These are phyloP conservation scores for Siniperca undulata DNA, from an alignment of 2,797 vertebrate genomes.

Conservation along the genomic window DNA sequence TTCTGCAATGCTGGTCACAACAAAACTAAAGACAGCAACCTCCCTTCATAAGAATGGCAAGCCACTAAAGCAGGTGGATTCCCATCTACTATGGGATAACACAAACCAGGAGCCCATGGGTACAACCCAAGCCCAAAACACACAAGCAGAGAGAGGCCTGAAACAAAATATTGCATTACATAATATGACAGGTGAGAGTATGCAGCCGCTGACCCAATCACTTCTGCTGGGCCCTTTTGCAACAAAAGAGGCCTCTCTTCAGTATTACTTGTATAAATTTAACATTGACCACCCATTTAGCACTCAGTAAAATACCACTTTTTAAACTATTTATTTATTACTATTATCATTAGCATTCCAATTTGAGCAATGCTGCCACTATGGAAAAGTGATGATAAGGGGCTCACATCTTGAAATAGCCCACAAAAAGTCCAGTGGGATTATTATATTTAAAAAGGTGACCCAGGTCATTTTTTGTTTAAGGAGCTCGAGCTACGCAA, in stretches of 20 bases:
- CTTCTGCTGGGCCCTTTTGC: not conserved
- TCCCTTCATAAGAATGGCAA: not conserved
- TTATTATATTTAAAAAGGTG: slow-evolving; percentile 1
- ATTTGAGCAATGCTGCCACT: not conserved
- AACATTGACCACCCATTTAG: not conserved
- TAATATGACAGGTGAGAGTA: slow-evolving; percentile 62
- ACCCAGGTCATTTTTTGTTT: not conserved
- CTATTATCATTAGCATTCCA: not conserved
- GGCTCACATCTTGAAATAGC: not conserved
- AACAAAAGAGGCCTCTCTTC: not conserved
- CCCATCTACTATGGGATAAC: slow-evolving; percentile 1
- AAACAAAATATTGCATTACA: slow-evolving; percentile 22
- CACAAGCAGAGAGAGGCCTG: not conserved
- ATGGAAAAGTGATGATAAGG: not conserved
- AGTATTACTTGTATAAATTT: not conserved
- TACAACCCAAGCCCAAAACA: not conserved
- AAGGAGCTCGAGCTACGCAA: not conserved
- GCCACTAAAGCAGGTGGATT: slow-evolving; percentile 18
- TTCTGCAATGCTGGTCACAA: not conserved
- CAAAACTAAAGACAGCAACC: slow-evolving; percentile 13
- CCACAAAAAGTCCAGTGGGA: not conserved
- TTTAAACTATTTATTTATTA: not conserved
- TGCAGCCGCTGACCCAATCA: slow-evolving; percentile 6
- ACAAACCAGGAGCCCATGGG: slow-evolving; percentile 4
- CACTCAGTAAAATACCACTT: not conserved